Evolutionary conservation across 2,888 invertebrate species (phyloP).

Genomic region (Epiblema foenella): DNA sequence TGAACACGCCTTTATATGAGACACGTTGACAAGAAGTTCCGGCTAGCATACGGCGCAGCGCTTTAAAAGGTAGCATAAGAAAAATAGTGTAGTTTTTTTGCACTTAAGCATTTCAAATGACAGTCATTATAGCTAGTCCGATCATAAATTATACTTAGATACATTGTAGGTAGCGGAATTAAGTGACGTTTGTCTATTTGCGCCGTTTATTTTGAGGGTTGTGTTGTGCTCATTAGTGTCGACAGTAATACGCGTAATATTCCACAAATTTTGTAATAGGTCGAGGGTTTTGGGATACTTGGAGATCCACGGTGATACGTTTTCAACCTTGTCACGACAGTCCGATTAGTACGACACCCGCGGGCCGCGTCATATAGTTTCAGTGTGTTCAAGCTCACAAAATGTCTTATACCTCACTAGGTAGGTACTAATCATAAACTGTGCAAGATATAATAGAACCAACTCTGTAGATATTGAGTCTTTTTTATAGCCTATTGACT

Average conservation of each 20-base stretch:
- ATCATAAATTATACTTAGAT: constrained; percentile 20
- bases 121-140: constrained; percentile 11
- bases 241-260: background rate
- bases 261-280: too few relatives aligned
- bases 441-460: too few relatives aligned
- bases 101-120: constrained; percentile 16
- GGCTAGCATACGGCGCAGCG: background rate
- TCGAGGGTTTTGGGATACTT: too few relatives aligned
- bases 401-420: too few relatives aligned
- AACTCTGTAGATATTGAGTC: too few relatives aligned
- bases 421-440: too few relatives aligned
- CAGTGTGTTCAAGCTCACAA: too few relatives aligned
- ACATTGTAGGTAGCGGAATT: constrained; percentile 24
- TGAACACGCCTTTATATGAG: background rate
- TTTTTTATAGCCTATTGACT: too few relatives aligned
- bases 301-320: too few relatives aligned
- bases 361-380: too few relatives aligned
- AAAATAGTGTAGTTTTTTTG: constrained; percentile 12
- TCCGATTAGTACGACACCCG: too few relatives aligned
- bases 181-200: constrained; percentile 9
- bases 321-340: too few relatives aligned
- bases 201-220: background rate
- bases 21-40: constrained; percentile 6
- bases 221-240: constrained; percentile 9
- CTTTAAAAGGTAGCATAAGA: constrained; percentile 7